Evolutionary conservation across 64 coral and sea anemone species (phyloP).

Genomic region (Dendrophyllia cribrosa): DNA sequence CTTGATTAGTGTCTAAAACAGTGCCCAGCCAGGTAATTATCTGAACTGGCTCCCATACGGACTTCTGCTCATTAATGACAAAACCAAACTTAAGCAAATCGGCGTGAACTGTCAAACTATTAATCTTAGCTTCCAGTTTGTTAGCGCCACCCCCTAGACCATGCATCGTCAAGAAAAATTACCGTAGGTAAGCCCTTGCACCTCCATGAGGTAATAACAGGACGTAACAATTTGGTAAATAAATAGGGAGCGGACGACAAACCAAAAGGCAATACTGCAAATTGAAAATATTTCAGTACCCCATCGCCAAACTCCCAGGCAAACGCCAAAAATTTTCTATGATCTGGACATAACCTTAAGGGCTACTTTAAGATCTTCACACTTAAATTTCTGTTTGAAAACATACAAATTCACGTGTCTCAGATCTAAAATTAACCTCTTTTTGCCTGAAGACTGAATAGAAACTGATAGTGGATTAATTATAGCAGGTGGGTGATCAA

Average conservation of each 20-base stretch:
- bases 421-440: no score
- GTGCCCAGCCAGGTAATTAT: conserved; percentile 43
- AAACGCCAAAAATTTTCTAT: no score
- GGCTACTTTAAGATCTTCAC: no score
- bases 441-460: no score
- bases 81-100: conserved; percentile 63
- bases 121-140: conserved; percentile 38
- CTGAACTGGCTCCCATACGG: conserved; percentile 53
- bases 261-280: conserved; percentile 28
- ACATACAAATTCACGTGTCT: not conserved
- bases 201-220: conserved; percentile 35
- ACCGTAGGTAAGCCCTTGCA: conserved; percentile 48
- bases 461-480: no score
- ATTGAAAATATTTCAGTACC: no score
- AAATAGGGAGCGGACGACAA: conserved; percentile 61
- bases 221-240: conserved; percentile 53
- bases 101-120: conserved; percentile 41
- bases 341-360: no score
- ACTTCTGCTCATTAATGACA: conserved; percentile 54
- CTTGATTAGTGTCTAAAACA: not conserved
- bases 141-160: conserved; percentile 38
- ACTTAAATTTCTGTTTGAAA: conserved; percentile 36
- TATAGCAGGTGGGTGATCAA: no score
- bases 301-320: no score
- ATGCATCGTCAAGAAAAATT: conserved; percentile 66